Conservation (phyloP, 1,140 invertebrate genomes). For the Nylanderia fulva region DNA sequence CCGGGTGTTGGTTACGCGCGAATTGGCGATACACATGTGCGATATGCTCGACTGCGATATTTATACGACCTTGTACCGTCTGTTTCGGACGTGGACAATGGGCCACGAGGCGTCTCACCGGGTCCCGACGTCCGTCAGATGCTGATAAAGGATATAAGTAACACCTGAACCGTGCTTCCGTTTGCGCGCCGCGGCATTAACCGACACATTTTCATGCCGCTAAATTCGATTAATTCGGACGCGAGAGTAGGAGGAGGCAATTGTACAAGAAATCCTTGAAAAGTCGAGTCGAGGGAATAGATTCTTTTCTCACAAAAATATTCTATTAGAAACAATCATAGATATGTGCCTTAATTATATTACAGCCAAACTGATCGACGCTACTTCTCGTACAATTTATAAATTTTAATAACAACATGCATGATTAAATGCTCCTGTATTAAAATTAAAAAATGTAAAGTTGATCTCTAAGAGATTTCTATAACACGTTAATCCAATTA, state of each 20-base stretch:
- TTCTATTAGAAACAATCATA: background rate
- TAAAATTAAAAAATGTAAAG: too few relatives aligned
- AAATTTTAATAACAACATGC: too few relatives aligned
- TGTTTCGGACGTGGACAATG: conserved; percentile 79
- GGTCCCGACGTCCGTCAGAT: conserved; percentile 72
- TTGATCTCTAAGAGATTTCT: too few relatives aligned
- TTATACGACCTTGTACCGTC: conserved; percentile 77
- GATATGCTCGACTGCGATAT: conserved; percentile 66
- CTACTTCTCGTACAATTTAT: too few relatives aligned
- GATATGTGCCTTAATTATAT: too few relatives aligned
- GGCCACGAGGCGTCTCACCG: conserved; percentile 74
- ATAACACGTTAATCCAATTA: background rate
- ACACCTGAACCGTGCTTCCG: conserved; percentile 82
- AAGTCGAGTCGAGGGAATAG: background rate
- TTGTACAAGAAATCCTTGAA: background rate
- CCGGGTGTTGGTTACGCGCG: conserved; percentile 57
- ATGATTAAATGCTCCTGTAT: too few relatives aligned
- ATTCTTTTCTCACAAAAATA: too few relatives aligned
- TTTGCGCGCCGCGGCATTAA: conserved; percentile 27
- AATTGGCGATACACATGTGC: conserved; percentile 73
- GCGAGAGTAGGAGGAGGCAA: background rate
- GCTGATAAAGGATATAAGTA: conserved; percentile 80
- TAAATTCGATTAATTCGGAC: conserved; percentile 47
- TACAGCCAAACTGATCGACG: too few relatives aligned
- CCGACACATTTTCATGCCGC: conserved; percentile 20